phyloP scores from a whole-genome alignment of 2,888 invertebrate genomes.

The Epirrhoe tristata region DNA sequence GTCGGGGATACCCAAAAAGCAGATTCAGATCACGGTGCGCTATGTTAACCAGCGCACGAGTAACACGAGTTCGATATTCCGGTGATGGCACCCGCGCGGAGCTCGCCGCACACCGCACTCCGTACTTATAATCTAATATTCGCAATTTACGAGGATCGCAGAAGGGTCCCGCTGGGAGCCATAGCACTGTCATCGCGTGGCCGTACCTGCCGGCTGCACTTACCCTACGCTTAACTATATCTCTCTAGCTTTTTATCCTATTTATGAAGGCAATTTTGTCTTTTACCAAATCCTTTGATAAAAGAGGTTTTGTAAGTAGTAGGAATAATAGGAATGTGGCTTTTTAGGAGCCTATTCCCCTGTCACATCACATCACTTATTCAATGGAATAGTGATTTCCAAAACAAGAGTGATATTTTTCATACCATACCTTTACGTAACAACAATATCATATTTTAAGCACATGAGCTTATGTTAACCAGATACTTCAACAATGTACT shows the following conservation, averaged over 20 bases:
- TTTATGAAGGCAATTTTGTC: constrained; percentile 53
- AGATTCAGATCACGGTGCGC: constrained; percentile 78
- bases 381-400: constrained; percentile 8
- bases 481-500: constrained; percentile 24
- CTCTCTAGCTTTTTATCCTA: constrained; percentile 57
- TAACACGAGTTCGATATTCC: constrained; percentile 78
- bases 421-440: constrained; percentile 9
- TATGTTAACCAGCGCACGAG: constrained; percentile 73
- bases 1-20: constrained; percentile 61
- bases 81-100: constrained; percentile 71
- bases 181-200: constrained; percentile 79
- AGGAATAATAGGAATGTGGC: constrained; percentile 33
- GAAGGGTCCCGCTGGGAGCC: constrained; percentile 75
- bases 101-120: constrained; percentile 66
- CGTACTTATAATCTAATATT: constrained; percentile 85
- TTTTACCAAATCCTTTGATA: constrained; percentile 44
- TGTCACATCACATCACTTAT: constrained; percentile 19
- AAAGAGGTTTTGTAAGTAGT: constrained; percentile 30
- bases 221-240: constrained; percentile 70
- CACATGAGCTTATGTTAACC: constrained; percentile 16
- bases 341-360: constrained; percentile 22
- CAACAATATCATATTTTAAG: constrained; percentile 17
- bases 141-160: constrained; percentile 84
- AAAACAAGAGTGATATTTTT: constrained; percentile 7
- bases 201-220: constrained; percentile 77